A percentile compares a stretch with the other conserved stretches of the same genome.
Conservation (phyloP, 2,888 invertebrate genomes). For the Panopea generosa region DNA sequence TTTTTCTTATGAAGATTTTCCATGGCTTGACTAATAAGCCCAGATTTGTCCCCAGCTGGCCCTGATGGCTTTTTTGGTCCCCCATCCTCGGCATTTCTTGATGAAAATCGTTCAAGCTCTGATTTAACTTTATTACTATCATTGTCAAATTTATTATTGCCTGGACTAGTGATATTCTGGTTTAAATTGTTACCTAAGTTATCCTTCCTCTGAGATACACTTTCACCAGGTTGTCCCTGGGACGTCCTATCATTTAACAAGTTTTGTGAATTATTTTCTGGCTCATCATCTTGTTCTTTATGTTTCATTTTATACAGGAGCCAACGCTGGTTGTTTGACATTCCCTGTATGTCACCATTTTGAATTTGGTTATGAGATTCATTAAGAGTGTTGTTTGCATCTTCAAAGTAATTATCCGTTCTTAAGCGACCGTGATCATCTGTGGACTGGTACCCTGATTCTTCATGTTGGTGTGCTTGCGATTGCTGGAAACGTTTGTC, state of each 20-base stretch:
- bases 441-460: constrained; percentile 64
- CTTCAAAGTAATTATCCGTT: constrained; percentile 51
- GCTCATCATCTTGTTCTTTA: constrained; percentile 49
- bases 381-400: constrained; percentile 69
- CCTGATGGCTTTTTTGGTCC: constrained; percentile 60
- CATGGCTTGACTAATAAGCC: constrained; percentile 96
- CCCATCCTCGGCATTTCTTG: constrained; percentile 46
- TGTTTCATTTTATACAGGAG: constrained; percentile 83
- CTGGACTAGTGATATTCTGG: constrained; percentile 31
- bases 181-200: constrained; percentile 39
- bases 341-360: constrained; percentile 39
- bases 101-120: constrained; percentile 62
- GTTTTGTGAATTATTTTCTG: neutral
- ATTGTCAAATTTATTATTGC: constrained; percentile 39
- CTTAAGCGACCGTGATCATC: constrained; percentile 42
- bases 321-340: constrained; percentile 84
- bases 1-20: constrained; percentile 89
- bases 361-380: constrained; percentile 49
- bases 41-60: constrained; percentile 89
- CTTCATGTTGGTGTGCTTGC: constrained; percentile 47
- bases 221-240: constrained; percentile 31
- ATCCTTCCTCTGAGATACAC: constrained; percentile 55
- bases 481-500: constrained; percentile 43
- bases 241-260: constrained; percentile 6
- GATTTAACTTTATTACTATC: constrained; percentile 64